Evolutionary conservation across 64 coral and sea anemone genomes (phyloP).

Genomic region (Acropora yongei): DNA sequence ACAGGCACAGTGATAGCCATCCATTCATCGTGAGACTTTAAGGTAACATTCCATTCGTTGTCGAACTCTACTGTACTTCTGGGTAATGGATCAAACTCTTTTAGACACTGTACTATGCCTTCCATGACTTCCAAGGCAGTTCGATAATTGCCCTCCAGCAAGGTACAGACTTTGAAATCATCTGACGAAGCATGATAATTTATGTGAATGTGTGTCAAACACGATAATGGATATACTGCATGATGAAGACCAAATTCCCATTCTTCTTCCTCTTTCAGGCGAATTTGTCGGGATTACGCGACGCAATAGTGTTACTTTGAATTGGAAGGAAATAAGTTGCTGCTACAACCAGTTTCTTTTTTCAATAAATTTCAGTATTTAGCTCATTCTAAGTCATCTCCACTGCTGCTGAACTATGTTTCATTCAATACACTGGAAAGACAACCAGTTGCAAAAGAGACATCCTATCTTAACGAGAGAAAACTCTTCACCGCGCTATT

Average conservation of each 20-base stretch:
- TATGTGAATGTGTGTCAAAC: background rate
- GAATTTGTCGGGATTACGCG: slow-evolving; percentile 11
- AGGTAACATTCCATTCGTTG: background rate
- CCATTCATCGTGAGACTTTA: background rate
- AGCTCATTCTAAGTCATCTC: too few species aligned
- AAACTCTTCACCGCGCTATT: too few species aligned
- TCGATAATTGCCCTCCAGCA: slow-evolving; percentile 17
- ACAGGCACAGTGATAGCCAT: background rate
- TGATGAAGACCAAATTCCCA: background rate
- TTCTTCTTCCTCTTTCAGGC: background rate
- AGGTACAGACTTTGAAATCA: background rate
- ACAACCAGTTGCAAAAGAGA: too few species aligned
- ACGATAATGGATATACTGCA: background rate
- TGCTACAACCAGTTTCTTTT: too few species aligned
- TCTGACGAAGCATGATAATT: slow-evolving; percentile 7
- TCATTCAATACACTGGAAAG: too few species aligned
- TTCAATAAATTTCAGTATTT: background rate
- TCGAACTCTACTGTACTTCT: background rate
- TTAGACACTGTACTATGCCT: background rate
- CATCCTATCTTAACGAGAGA: too few species aligned
- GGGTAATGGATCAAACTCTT: background rate
- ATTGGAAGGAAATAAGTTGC: background rate
- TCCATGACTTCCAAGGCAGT: slow-evolving; percentile 11
- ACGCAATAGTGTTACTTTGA: background rate
- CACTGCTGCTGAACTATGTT: too few species aligned